phyloP scores from a whole-genome alignment of 2,888 invertebrate genomes.

The Ischnus inquisitorius region DNA sequence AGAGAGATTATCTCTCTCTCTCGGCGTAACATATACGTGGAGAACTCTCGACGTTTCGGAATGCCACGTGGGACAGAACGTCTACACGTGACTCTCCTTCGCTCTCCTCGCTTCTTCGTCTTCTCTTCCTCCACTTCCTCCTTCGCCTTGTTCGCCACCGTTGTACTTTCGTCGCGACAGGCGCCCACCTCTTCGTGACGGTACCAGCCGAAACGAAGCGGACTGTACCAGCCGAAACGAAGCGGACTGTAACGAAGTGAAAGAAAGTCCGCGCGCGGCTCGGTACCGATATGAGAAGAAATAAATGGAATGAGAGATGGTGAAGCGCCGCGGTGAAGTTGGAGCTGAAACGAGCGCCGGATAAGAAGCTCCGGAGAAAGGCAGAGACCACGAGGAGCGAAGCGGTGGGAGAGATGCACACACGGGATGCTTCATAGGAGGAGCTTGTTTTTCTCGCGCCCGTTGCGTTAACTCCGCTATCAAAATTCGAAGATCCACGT shows the following conservation, averaged over 20 bases:
- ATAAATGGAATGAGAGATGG: conserved; percentile 4
- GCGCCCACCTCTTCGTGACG: conserved; percentile 27
- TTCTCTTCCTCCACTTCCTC: conserved; percentile 41
- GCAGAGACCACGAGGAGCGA: conserved; percentile 23
- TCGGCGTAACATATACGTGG: conserved; percentile 39
- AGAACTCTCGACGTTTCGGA: conserved; percentile 55
- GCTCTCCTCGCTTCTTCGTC: conserved; percentile 35
- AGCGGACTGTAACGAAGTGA: conserved; percentile 3
- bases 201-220: conserved; percentile 13
- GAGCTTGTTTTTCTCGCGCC: conserved; percentile 16
- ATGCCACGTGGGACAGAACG: conserved; percentile 63
- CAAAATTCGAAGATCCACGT: conserved; percentile 65
- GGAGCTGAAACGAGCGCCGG: conserved; percentile 14
- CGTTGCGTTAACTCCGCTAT: conserved; percentile 47
- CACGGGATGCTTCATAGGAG: background rate
- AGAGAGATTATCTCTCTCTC: conserved; percentile 13
- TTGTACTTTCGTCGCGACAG: conserved; percentile 50
- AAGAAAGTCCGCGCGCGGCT: conserved; percentile 20
- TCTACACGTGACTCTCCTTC: conserved; percentile 43
- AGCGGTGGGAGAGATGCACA: conserved; percentile 31
- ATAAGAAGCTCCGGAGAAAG: conserved; percentile 26
- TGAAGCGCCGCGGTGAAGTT: conserved; percentile 26
- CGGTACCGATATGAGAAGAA: background rate
- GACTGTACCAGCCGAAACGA: background rate
- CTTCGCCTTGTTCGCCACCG: conserved; percentile 28